Evolutionary conservation across 2,113 vertebrate species (phyloP).

Genomic region (Coryphaenoides rupestris): DNA sequence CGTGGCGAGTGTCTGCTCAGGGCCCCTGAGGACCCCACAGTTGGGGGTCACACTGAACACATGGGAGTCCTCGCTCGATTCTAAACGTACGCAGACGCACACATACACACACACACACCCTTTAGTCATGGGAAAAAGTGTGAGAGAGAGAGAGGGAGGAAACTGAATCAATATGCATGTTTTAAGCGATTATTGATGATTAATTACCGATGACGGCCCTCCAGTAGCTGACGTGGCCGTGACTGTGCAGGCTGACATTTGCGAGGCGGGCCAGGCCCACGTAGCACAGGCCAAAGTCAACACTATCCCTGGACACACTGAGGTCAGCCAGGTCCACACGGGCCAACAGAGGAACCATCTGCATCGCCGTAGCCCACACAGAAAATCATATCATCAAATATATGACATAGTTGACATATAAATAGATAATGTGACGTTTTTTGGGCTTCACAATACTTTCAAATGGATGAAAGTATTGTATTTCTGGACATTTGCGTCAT

Average conservation of each 20-base stretch:
- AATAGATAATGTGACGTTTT: background rate
- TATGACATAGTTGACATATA: too few species aligned
- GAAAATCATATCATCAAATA: background rate
- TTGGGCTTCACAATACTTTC: too few species aligned
- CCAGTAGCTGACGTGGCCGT: constrained; percentile 78
- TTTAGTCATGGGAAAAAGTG: too few species aligned
- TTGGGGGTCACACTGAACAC: constrained; percentile 76
- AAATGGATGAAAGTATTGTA: too few species aligned
- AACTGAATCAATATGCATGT: too few species aligned
- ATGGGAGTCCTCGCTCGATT: constrained; percentile 22
- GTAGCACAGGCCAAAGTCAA: constrained; percentile 83
- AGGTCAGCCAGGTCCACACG: constrained; percentile 71
- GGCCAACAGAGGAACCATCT: constrained; percentile 81
- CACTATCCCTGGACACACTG: constrained; percentile 67
- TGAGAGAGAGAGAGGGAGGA: too few species aligned
- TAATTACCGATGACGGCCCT: constrained; percentile 71
- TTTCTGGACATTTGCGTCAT: too few species aligned
- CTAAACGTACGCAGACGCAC: constrained; percentile 21
- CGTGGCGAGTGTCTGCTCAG: constrained; percentile 21
- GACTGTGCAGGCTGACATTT: constrained; percentile 73
- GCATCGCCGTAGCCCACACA: background rate
- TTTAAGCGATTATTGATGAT: background rate
- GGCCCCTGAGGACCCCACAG: constrained; percentile 71
- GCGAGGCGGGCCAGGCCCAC: constrained; percentile 66
- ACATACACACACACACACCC: background rate